Base-by-base conservation (phyloP, 2,888 invertebrate genomes). In the Rhopalosiphum nymphaeae region DNA sequence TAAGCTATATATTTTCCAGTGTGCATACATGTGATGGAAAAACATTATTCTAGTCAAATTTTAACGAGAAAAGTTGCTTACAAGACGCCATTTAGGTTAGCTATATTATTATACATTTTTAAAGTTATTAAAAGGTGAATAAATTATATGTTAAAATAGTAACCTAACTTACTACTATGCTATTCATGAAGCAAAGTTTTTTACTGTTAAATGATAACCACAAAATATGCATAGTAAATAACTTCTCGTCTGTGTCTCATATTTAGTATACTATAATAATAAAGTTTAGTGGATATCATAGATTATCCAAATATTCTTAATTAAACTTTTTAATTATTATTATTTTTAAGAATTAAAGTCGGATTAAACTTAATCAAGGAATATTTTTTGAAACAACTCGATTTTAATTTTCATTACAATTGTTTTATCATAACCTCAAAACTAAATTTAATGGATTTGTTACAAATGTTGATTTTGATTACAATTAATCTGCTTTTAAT, bases 181-280 rank as follows among this genome's bases (percentile, higher is more conserved):
- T 90, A 67, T 90, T 90, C 90, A 67, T 46, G 90, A 90, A 90
- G 11, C 10, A 67, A 90, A 61, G 61, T 90, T 67, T 67, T 61
- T 90, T n/a, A 90, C n/a, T 61, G n/a, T 61, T 67, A 67, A 90
- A 90, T 67, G 29, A 67, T 90, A 90, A 46, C 57, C 61, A 46
- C 29, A 57, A 57, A 29, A 44, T 89, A 57, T 89, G 26, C 44
- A 89, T 89, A 29, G 26, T 56, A 89, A 53, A 88, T 89, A 89
- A 56, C 16, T 61, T 29, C 57, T 29, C n/a, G n/a, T 29, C 3
- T 13, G 36, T 36, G 26, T 89, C 16, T 44, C 5, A 44, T 89
- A 36, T 89, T 85, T 85, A 86, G 29, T 46, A 86, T 46, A 78
- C 36, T 46, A 16, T 13, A 46, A 49, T 46, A 29, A 86, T 49